These are phyloP conservation scores for Pantelozetes paolii DNA, from an alignment of 2,888 invertebrate species.

Conservation along the genomic window DNA sequence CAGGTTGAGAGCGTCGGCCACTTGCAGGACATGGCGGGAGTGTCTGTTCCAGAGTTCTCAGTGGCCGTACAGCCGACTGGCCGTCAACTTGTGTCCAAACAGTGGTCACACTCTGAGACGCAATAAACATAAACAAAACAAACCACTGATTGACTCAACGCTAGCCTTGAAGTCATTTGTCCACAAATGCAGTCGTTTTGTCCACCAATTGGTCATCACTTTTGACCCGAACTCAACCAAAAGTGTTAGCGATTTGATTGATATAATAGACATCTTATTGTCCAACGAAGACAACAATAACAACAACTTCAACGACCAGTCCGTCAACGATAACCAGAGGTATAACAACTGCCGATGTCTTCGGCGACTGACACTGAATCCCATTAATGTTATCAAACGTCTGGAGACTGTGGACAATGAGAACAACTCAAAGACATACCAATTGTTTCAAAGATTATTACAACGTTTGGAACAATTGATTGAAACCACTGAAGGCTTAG, in stretches of 20 bases:
- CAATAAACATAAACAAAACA: conserved; percentile 33
- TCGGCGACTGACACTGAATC: conserved; percentile 24
- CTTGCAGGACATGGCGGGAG: conserved; percentile 60
- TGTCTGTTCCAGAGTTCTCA: conserved; percentile 53
- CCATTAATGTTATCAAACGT: conserved; percentile 18
- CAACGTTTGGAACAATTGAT: conserved; percentile 53
- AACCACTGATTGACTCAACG: conserved; percentile 18
- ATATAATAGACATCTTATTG: conserved; percentile 34
- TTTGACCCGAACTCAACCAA: conserved; percentile 38
- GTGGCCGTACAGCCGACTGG: conserved; percentile 49
- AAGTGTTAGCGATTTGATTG: conserved; percentile 33
- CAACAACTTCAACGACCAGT: not conserved
- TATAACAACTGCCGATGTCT: conserved; percentile 27
- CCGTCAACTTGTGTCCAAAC: conserved; percentile 43
- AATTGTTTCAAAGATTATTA: conserved; percentile 4
- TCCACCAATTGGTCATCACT: conserved; percentile 32
- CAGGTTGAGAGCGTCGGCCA: conserved; percentile 57
- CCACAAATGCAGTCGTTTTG: conserved; percentile 38
- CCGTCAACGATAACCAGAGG: not conserved
- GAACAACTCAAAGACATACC: conserved; percentile 10
- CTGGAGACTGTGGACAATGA: not conserved
- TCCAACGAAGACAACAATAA: conserved; percentile 33
- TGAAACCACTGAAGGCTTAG: conserved; percentile 54
- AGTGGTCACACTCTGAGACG: conserved; percentile 14
- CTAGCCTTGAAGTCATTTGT: conserved; percentile 38